Evolutionary conservation across 2,113 vertebrate genomes (phyloP).

Genomic region (Tachysurus fulvidraco): DNA sequence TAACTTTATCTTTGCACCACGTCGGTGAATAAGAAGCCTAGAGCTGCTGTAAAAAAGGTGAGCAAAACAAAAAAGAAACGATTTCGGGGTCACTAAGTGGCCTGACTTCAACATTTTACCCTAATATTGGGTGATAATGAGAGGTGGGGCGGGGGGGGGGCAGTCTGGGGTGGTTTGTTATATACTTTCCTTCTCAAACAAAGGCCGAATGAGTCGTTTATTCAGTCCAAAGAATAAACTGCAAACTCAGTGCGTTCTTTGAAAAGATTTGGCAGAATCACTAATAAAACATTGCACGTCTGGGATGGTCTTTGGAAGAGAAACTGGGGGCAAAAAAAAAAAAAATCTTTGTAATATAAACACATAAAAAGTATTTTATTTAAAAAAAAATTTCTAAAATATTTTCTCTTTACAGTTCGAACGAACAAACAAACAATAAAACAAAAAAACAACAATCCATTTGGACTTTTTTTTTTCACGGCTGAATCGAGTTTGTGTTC

Average conservation of each 20-base stretch:
- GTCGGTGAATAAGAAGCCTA: not conserved
- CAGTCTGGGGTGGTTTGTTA: not conserved
- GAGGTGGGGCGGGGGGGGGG: not conserved
- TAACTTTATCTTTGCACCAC: not conserved
- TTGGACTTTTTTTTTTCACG: not conserved
- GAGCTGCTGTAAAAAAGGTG: not conserved
- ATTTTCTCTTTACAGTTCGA: slow-evolving; percentile 10
- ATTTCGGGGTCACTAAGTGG: not conserved
- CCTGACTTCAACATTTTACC: not conserved
- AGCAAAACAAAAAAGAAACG: not conserved
- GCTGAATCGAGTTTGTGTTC: not conserved
- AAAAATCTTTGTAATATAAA: slow-evolving; percentile 10
- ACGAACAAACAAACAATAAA: not conserved
- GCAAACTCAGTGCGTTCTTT: not conserved
- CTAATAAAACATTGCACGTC: slow-evolving; percentile 77
- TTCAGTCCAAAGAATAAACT: not conserved
- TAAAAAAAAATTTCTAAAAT: not conserved
- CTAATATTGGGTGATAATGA: not conserved
- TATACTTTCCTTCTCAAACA: not conserved
- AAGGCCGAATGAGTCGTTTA: not conserved
- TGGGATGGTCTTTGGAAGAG: slow-evolving; percentile 15
- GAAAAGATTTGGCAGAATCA: not conserved
- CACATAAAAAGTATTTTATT: slow-evolving; percentile 6
- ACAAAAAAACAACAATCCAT: not conserved
- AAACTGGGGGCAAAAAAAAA: slow-evolving; percentile 4